Evolutionary conservation across 2,113 vertebrate genomes (phyloP).

Genomic region (Pycnonotus jocosus): DNA sequence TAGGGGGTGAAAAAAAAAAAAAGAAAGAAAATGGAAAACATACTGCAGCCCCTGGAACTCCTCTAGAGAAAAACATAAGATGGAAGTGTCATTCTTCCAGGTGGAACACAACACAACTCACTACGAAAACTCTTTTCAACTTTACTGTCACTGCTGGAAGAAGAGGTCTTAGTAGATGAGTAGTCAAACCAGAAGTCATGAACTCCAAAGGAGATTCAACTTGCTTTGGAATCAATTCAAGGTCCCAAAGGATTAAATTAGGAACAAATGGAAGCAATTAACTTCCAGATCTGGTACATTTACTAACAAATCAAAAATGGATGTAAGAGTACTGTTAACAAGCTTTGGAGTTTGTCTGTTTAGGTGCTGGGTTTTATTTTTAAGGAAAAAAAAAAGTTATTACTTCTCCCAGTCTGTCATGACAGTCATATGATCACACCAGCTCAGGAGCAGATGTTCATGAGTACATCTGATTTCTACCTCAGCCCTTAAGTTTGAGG

Average conservation of each 20-base stretch:
- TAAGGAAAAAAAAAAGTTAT: neutral
- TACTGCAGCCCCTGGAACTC: neutral
- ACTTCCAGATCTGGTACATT: neutral
- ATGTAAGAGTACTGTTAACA: neutral
- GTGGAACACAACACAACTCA: neutral
- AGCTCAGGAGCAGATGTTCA: neutral
- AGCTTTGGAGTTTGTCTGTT: neutral
- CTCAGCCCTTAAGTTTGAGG: neutral
- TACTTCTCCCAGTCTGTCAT: neutral
- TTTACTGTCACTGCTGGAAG: fast-evolving
- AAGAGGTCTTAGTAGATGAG: neutral
- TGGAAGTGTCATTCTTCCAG: neutral
- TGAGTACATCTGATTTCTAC: neutral
- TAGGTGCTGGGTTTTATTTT: neutral
- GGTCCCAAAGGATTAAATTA: neutral
- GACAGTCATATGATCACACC: neutral
- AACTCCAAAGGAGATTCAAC: neutral
- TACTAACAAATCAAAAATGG: neutral
- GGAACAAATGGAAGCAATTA: neutral
- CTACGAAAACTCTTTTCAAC: neutral
- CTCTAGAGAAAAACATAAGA: neutral
- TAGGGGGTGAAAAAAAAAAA: fast-evolving
- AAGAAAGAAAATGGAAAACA: neutral
- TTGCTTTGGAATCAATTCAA: neutral
- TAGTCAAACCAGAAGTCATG: neutral